phyloP scores from a whole-genome alignment of 2,888 invertebrate genomes.

The Hydraecia micacea region DNA sequence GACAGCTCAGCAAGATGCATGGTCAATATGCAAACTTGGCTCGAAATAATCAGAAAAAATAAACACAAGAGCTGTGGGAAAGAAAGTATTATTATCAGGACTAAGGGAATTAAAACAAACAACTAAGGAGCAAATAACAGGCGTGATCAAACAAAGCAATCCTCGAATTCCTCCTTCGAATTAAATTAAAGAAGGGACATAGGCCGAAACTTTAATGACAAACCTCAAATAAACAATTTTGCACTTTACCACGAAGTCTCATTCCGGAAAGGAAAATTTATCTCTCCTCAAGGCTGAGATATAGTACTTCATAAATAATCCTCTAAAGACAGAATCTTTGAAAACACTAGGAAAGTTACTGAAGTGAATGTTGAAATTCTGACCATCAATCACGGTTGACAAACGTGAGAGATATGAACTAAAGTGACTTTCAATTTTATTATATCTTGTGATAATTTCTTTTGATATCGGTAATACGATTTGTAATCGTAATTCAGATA shows the following conservation, averaged over 20 bases:
- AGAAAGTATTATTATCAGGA: background rate
- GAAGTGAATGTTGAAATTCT: slow-evolving; percentile 51
- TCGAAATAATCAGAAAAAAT: slow-evolving; percentile 15
- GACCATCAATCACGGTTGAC: slow-evolving; percentile 68
- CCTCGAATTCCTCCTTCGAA: no score
- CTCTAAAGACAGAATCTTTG: slow-evolving; percentile 30
- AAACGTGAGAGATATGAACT: slow-evolving; percentile 61
- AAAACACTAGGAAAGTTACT: slow-evolving; percentile 68
- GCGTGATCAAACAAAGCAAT: slow-evolving; percentile 9
- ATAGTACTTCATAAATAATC: slow-evolving; percentile 40
- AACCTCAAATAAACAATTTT: background rate
- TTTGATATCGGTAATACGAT: slow-evolving; percentile 31
- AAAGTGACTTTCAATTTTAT: slow-evolving; percentile 30
- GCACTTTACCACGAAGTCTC: background rate
- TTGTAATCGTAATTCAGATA: slow-evolving; percentile 37
- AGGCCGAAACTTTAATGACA: background rate
- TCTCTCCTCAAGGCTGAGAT: slow-evolving; percentile 26
- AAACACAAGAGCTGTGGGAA: slow-evolving; percentile 17
- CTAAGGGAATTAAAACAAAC: background rate
- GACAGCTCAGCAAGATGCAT: slow-evolving; percentile 14
- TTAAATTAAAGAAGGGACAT: background rate
- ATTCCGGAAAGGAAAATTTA: slow-evolving; percentile 22
- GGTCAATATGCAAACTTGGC: slow-evolving; percentile 28
- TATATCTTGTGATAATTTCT: slow-evolving; percentile 64
- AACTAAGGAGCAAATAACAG: background rate